Conservation (phyloP, 2,797 vertebrate species). For the Myotis daubentonii region DNA sequence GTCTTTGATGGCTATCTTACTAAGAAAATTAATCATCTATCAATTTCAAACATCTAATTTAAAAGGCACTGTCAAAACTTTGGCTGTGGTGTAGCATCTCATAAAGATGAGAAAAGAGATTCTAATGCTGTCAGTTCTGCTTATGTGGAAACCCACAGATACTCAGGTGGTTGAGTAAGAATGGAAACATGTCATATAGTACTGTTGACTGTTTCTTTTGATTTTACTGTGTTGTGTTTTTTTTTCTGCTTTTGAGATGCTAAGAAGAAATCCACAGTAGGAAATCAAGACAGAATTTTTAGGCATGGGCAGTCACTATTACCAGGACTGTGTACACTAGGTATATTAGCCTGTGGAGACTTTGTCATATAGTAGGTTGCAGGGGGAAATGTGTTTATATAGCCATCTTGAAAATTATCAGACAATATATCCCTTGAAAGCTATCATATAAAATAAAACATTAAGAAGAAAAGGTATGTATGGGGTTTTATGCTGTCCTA, state of each 20-base stretch:
- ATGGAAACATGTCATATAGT: neutral
- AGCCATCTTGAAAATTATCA: conserved; percentile 75
- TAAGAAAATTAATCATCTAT: conserved; percentile 36
- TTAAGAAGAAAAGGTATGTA: conserved; percentile 74
- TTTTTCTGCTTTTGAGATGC: neutral
- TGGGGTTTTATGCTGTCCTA: conserved; percentile 61
- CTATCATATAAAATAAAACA: conserved; percentile 78
- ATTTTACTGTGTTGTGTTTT: neutral
- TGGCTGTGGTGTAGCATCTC: neutral
- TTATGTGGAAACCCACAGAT: neutral
- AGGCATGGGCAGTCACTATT: conserved; percentile 39
- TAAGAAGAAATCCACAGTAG: conserved; percentile 36
- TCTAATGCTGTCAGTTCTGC: neutral
- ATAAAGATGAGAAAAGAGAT: conserved; percentile 40
- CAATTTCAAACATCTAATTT: conserved; percentile 51
- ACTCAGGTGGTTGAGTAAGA: neutral
- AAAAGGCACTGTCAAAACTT: conserved; percentile 49
- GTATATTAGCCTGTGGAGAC: conserved; percentile 63
- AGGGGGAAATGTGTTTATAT: conserved; percentile 64
- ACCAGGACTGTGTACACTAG: neutral
- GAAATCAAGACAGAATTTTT: conserved; percentile 7
- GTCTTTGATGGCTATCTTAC: neutral
- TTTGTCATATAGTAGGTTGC: conserved; percentile 59
- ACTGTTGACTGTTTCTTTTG: neutral
- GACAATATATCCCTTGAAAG: conserved; percentile 66